Evolutionary conservation across 2,113 vertebrate genomes (phyloP).

Genomic region (Plotosus lineatus): DNA sequence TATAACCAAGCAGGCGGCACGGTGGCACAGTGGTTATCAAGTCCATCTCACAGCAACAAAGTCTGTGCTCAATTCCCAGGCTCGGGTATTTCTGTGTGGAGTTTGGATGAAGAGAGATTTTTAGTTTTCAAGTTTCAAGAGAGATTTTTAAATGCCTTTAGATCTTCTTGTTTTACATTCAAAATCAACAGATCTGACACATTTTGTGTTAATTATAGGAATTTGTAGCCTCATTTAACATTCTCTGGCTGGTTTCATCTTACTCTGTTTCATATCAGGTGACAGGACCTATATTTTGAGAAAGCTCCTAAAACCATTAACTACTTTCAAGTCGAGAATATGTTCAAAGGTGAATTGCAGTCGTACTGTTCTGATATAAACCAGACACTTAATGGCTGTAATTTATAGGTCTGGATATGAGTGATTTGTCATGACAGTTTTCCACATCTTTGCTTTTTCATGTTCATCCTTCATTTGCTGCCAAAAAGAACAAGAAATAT

Average conservation of each 20-base stretch:
- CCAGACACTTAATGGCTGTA: constrained; percentile 21
- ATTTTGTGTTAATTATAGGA: constrained; percentile 30
- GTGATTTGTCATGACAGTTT: constrained; percentile 22
- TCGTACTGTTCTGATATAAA: constrained; percentile 28
- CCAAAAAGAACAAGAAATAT: constrained; percentile 16
- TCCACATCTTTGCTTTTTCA: constrained; percentile 2
- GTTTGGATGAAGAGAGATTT: too few species aligned
- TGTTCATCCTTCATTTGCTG: constrained; percentile 42
- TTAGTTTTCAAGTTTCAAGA: too few species aligned
- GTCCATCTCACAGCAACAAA: too few species aligned
- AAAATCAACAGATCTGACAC: constrained; percentile 7
- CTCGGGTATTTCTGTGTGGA: too few species aligned
- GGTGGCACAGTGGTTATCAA: too few species aligned
- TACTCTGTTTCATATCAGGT: constrained; percentile 29
- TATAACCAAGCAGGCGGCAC: too few species aligned
- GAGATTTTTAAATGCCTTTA: not conserved
- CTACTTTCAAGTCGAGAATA: not conserved
- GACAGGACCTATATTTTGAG: constrained; percentile 30
- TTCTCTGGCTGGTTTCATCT: constrained; percentile 14
- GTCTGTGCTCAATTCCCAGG: too few species aligned
- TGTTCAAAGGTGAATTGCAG: constrained; percentile 19
- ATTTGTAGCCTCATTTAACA: constrained; percentile 5
- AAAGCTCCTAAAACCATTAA: constrained; percentile 27
- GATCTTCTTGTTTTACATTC: not conserved
- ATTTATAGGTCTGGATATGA: constrained; percentile 33